Percentiles rank a stretch among this genome's conserved stretches.
Evolutionary conservation across 1,140 invertebrate species (phyloP).

Genomic region (Drosophila mojavensis): DNA sequence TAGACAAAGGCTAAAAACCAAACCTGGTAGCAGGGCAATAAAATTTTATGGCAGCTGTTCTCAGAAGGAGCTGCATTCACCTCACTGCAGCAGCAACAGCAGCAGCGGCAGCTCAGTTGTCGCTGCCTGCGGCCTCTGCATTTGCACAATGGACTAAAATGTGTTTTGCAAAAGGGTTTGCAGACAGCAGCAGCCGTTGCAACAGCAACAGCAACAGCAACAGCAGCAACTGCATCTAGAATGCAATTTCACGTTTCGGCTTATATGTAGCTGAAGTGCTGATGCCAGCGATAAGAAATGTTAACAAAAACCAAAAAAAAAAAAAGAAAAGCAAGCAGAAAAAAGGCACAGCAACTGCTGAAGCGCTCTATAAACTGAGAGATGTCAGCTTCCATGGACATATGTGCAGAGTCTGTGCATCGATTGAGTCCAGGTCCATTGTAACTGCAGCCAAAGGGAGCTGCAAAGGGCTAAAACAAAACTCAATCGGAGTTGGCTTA

Average conservation of each 20-base stretch:
- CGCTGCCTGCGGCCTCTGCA: slow-evolving; percentile 45
- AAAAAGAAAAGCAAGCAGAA: too few species aligned
- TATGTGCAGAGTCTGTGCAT: not conserved
- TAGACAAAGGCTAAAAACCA: slow-evolving; percentile 64
- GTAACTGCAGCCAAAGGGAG: too few species aligned
- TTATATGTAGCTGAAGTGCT: slow-evolving; percentile 42
- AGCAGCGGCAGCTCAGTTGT: slow-evolving; percentile 6
- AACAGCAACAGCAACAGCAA: slow-evolving; percentile 3
- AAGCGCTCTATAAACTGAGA: slow-evolving; percentile 18
- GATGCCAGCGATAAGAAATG: slow-evolving; percentile 57
- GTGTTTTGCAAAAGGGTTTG: slow-evolving; percentile 20
- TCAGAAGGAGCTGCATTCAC: slow-evolving; percentile 52
- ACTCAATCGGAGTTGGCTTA: too few species aligned
- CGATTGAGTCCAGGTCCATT: slow-evolving; percentile 1
- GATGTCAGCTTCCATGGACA: slow-evolving; percentile 13
- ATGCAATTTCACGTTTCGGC: slow-evolving; percentile 50
- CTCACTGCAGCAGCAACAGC: slow-evolving; percentile 13
- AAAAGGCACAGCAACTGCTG: slow-evolving; percentile 7
- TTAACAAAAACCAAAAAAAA: not conserved
- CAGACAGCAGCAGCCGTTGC: not conserved
- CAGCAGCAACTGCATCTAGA: slow-evolving; percentile 20
- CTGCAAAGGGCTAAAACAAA: too few species aligned
- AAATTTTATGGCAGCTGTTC: slow-evolving; percentile 70
- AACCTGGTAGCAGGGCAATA: slow-evolving; percentile 74
- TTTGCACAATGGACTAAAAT: slow-evolving; percentile 56